Conservation (phyloP, 2,797 vertebrate species). For the Chloroceryle amazona region DNA sequence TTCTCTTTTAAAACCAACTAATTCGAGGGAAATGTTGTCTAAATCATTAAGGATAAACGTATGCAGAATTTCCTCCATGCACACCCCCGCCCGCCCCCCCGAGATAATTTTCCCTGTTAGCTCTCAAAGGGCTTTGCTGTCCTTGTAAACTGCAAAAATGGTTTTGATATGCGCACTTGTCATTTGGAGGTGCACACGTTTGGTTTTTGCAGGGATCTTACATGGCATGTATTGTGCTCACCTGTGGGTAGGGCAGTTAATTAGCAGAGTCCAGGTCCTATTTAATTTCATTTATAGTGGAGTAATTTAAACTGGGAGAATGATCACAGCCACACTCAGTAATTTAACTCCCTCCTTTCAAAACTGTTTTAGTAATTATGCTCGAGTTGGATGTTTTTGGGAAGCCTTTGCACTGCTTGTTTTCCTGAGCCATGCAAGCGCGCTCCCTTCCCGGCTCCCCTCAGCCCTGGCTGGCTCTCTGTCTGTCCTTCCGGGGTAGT, state of each 20-base stretch:
- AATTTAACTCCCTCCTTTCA: constrained; percentile 55
- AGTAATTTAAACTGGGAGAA: constrained; percentile 68
- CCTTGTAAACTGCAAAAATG: constrained; percentile 71
- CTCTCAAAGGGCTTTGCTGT: constrained; percentile 67
- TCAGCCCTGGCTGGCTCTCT: not conserved
- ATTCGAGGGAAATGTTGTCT: constrained; percentile 66
- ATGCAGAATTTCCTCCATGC: not conserved
- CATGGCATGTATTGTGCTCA: constrained; percentile 68
- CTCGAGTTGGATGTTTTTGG: constrained; percentile 47
- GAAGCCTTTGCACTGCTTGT: constrained; percentile 22
- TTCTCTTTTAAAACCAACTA: constrained; percentile 71
- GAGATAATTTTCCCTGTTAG: constrained; percentile 67
- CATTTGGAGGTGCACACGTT: constrained; percentile 51
- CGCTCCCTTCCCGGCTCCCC: not conserved
- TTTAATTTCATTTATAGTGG: constrained; percentile 69
- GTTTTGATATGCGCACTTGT: constrained; percentile 64
- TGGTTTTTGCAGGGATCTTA: constrained; percentile 59
- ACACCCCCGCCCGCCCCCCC: not conserved
- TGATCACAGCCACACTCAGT: constrained; percentile 15
- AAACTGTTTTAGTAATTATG: constrained; percentile 71
- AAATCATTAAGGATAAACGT: constrained; percentile 52
- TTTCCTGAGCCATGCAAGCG: not conserved
- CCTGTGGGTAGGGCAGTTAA: constrained; percentile 77
- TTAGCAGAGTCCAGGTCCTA: constrained; percentile 66
- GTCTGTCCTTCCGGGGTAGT: not conserved